phyloP scores from a whole-genome alignment of 2,888 invertebrate genomes.

The Atethmia centrago region DNA sequence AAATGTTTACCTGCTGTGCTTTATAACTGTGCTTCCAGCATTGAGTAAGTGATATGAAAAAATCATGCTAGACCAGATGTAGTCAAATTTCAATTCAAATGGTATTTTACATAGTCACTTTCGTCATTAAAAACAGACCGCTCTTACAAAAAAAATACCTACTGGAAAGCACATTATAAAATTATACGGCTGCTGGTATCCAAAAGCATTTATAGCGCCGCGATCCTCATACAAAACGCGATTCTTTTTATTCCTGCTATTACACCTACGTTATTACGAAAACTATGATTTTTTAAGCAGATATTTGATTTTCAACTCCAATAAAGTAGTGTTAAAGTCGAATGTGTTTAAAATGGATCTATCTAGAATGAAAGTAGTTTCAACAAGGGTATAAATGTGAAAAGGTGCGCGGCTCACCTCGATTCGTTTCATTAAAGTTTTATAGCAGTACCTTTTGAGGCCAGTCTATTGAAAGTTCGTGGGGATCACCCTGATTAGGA shows the following conservation, averaged over 20 bases:
- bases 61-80: too few species aligned
- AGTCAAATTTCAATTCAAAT: too few species aligned
- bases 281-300: background rate
- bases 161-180: background rate
- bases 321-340: background rate
- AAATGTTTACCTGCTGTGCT: too few species aligned
- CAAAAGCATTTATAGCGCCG: background rate
- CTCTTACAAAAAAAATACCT: background rate
- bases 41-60: too few species aligned
- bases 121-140: background rate
- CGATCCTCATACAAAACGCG: background rate
- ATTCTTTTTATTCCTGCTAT: background rate
- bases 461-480: too few species aligned
- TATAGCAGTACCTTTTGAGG: slow-evolving; percentile 1
- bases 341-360: background rate
- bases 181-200: background rate
- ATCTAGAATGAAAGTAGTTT: background rate
- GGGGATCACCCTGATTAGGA: too few species aligned
- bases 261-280: background rate
- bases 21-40: too few species aligned
- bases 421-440: background rate
- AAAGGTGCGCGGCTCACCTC: too few species aligned
- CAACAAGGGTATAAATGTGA: too few species aligned
- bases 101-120: too few species aligned
- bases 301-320: background rate